Evolutionary conservation across 2,888 invertebrate genomes (phyloP), one percentile per base, ranked within the genome.

Genomic region (Blastobasis lacticolella): DNA sequence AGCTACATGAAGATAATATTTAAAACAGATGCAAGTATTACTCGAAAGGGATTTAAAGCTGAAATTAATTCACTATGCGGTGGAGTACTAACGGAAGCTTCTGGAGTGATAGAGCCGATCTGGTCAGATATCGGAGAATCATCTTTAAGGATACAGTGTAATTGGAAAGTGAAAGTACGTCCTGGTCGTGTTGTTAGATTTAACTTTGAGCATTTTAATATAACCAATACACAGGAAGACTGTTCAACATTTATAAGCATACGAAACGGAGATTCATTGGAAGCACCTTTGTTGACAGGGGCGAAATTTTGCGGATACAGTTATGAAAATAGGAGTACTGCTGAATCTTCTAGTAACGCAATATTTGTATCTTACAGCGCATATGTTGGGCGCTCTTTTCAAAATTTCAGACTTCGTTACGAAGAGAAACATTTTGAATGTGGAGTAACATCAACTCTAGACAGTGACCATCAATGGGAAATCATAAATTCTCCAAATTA

Each of bases 401-500:
- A 76, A 61, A 73, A 57, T 40, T 92, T 90, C 69, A 79, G 73
- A 52, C 60, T 92, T 51, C 73, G 73, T 47, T 93, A 88, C 68
- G 88, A 90, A 63, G 94, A 95, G 78, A 73, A 90, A 46, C 89
- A 91, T 23, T 69, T 90, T 49, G 88, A 90, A 49, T 97, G 96
- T 75, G 95, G 95, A 1, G 91, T 90, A 6, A 86, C 88, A 9
- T 83, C 92, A n/a, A 67, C 66, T n/a, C 73, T 96, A 48, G 82
- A 88, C 8, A 53, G 73, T 0, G 76, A 79, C 1, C 81, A 87
- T 49, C 79, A 71, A 44, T 84, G 82, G 57, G 89, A 90, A 56
- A 76, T 84, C 48, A 92, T 98, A 51, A 88, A 75, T 23, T 92
- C 96, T 0, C 97, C 97, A 0, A 93, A 94, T 61, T 96, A 94